These are phyloP conservation scores for Crossocerus cetratus DNA, from an alignment of 2,888 invertebrate species.

Conservation along the genomic window DNA sequence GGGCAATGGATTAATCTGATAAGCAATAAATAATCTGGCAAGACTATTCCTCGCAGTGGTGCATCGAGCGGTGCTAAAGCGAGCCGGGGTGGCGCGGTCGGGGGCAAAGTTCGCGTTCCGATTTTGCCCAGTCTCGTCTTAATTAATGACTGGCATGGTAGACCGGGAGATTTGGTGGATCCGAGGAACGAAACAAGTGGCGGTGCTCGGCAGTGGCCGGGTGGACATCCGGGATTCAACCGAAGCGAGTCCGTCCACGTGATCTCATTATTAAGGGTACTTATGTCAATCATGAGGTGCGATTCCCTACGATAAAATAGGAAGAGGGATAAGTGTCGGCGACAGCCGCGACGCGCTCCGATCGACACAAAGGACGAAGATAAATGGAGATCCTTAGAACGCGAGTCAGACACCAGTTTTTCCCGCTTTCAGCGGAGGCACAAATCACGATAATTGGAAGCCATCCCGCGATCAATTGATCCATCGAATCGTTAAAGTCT, in stretches of 20 bases:
- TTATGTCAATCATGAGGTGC: not conserved
- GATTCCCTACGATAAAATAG: not conserved
- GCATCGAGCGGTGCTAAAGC: not conserved
- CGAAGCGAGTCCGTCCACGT: no score
- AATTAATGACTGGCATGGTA: constrained; percentile 29
- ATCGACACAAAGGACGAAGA: not conserved
- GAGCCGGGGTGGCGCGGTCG: not conserved
- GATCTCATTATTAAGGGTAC: not conserved
- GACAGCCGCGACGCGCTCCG: not conserved
- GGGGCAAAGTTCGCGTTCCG: not conserved
- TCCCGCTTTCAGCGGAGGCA: constrained; percentile 4
- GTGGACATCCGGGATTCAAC: no score
- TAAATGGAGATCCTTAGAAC: not conserved
- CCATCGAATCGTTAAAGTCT: constrained; percentile 21
- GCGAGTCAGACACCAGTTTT: constrained; percentile 25
- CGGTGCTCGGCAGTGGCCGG: no score
- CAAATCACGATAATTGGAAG: constrained; percentile 22
- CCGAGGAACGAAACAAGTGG: constrained; percentile 9
- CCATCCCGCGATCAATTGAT: constrained; percentile 21
- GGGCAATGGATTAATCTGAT: constrained; percentile 33
- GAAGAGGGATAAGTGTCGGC: not conserved
- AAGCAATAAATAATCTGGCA: constrained; percentile 41
- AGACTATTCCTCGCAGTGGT: not conserved
- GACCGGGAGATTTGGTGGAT: constrained; percentile 20
- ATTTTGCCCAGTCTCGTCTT: not conserved